These are phyloP conservation scores for Labia minor DNA, from an alignment of 2,888 invertebrate genomes.

Conservation along the genomic window DNA sequence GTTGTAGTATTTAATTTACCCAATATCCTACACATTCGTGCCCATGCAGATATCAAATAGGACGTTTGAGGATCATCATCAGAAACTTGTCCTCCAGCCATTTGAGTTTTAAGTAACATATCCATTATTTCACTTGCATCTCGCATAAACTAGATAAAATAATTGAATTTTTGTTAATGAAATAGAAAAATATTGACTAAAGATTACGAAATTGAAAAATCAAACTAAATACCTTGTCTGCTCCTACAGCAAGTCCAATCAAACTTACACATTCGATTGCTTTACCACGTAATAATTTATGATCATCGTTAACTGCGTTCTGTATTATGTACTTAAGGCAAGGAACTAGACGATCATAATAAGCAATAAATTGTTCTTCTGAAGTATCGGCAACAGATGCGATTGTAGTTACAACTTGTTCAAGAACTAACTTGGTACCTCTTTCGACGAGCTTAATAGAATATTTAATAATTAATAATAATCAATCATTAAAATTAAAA, in stretches of 20 bases:
- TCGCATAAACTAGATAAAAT: constrained; percentile 51
- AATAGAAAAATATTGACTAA: background rate
- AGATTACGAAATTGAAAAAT: background rate
- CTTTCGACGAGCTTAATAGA: constrained; percentile 70
- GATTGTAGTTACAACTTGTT: constrained; percentile 97
- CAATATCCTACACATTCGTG: constrained; percentile 92
- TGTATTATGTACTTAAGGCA: constrained; percentile 94
- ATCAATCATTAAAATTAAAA: background rate
- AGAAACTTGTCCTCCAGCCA: constrained; percentile 61
- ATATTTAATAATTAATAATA: no score
- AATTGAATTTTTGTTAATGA: background rate
- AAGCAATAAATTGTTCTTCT: constrained; percentile 87
- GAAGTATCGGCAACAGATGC: constrained; percentile 98
- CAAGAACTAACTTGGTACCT: constrained; percentile 90
- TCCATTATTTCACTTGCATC: constrained; percentile 97
- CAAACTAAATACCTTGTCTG: constrained; percentile 34
- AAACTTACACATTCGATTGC: constrained; percentile 98
- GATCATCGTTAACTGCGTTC: constrained; percentile 77
- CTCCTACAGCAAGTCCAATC: constrained; percentile 58
- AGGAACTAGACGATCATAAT: constrained; percentile 90
- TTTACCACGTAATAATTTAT: constrained; percentile 88
- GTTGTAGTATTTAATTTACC: no score
- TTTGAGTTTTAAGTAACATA: constrained; percentile 79
- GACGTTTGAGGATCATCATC: constrained; percentile 96
- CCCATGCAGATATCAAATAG: constrained; percentile 98